phyloP scores from a whole-genome alignment of 2,888 invertebrate species.

The Meteorus colon region DNA sequence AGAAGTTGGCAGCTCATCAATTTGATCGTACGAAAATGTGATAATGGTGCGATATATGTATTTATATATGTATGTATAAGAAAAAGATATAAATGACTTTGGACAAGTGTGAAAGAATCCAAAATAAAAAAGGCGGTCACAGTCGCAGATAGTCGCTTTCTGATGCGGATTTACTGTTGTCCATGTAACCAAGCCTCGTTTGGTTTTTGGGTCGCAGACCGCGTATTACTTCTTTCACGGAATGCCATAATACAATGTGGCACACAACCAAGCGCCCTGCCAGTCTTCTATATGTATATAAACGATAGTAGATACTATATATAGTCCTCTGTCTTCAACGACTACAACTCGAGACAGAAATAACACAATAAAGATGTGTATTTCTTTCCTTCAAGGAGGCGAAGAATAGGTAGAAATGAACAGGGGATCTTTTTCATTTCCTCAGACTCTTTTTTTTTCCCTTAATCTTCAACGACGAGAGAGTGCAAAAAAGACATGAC shows the following conservation, averaged over 20 bases:
- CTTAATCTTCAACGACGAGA: too few species aligned
- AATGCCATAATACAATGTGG: slow-evolving; percentile 33
- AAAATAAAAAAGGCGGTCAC: slow-evolving; percentile 17
- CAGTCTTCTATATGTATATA: slow-evolving; percentile 34
- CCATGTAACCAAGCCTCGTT: slow-evolving; percentile 1
- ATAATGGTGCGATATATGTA: neutral
- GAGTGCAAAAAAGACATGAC: too few species aligned
- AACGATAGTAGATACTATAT: slow-evolving; percentile 16
- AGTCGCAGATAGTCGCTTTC: slow-evolving; percentile 11
- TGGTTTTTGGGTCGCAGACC: slow-evolving; percentile 42
- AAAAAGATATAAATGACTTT: neutral
- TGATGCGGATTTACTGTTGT: slow-evolving; percentile 21
- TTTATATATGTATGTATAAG: too few species aligned
- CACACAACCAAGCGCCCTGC: slow-evolving; percentile 40
- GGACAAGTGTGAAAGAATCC: neutral
- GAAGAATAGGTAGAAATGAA: too few species aligned
- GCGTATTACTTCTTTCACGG: slow-evolving; percentile 20
- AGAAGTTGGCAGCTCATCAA: neutral
- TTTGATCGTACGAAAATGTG: neutral
- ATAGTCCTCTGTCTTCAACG: neutral
- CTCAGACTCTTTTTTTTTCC: too few species aligned
- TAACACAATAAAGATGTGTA: too few species aligned
- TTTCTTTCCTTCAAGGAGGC: too few species aligned
- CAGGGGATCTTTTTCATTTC: too few species aligned
- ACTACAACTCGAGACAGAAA: too few species aligned